Evolutionary conservation across 1,140 invertebrate species (phyloP), one percentile per base, ranked within the genome.

Genomic region (Choristoneura fumiferana): DNA sequence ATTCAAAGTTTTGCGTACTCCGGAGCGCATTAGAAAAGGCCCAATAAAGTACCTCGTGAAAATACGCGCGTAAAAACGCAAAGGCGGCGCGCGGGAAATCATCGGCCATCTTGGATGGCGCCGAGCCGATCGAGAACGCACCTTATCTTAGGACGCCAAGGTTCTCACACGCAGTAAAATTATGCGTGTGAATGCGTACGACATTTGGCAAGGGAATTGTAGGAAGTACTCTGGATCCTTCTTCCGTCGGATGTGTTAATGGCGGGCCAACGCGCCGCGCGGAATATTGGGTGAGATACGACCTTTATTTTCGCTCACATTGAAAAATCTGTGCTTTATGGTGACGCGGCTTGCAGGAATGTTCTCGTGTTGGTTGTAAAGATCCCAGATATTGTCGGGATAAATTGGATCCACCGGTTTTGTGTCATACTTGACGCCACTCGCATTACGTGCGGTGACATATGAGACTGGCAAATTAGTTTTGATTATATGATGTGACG

Each of bases 211-310:
- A 37, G 53, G 53, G 39, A 58, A 34, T 58, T 14, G 56, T n/a
- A 38, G 54, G 37, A 56, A 58, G 56, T 36, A 43, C 34, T 43
- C 40, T 14, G 18, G 53, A 29, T 29, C 45, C 53, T 36, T 14
- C 53, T 49, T 58, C 40, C 56, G 38, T 57, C 13, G 56, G 56
- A 58, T 49, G 56, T 49, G 56, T 45, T 57, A 43, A 49, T 34
- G 39, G 40, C 54, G 15, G 10, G 22, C 8, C 45, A 10, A 52
- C 18, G 22, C 45, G 45, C 13, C 53, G 53, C 49, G 18, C 49
- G 22, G 18, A 45, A 29, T 29, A 29, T 8, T 8, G 40, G 34
- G 43, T 29, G 12, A 52, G 43, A 58, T 58, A 58, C 35, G 43
- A 22, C 43, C 43, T 52, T 58, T 36, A 35, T 37, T 37, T 54